Evolutionary conservation across 2,113 vertebrate species (phyloP).

Genomic region (Actinemys pallida): DNA sequence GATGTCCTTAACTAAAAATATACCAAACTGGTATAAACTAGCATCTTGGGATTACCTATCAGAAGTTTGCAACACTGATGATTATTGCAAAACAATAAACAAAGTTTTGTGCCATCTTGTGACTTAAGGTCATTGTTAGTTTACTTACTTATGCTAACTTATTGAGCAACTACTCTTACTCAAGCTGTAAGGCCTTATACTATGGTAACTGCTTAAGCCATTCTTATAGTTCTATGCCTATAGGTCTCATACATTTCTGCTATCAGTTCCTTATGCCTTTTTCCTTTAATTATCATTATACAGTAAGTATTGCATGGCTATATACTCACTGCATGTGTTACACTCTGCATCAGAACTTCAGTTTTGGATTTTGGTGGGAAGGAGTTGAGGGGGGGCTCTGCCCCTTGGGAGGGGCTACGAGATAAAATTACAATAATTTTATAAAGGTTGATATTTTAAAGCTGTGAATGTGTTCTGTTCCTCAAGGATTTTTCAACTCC

Average conservation of each 20-base stretch:
- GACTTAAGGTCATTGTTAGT: not conserved
- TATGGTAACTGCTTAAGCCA: not conserved
- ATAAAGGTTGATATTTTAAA: not conserved
- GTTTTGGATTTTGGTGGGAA: not conserved
- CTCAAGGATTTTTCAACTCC: not conserved
- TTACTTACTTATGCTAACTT: not conserved
- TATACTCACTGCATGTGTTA: not conserved
- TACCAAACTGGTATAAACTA: not conserved
- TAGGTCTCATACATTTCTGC: not conserved
- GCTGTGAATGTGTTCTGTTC: not conserved
- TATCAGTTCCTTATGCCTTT: not conserved
- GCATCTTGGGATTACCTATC: not conserved
- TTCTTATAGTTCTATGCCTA: not conserved
- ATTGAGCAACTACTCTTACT: not conserved
- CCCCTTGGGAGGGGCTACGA: not conserved
- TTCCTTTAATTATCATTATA: not conserved
- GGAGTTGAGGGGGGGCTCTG: not conserved
- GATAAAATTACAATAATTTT: conserved; percentile 43
- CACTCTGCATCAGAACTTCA: not conserved
- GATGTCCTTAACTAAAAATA: not conserved
- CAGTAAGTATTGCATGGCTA: not conserved
- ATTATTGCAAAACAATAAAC: not conserved
- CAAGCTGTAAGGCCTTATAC: not conserved
- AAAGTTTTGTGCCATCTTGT: not conserved
- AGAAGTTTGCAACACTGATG: not conserved